phyloP scores from a whole-genome alignment of 2,113 vertebrate species.

The Oenanthe melanoleuca region DNA sequence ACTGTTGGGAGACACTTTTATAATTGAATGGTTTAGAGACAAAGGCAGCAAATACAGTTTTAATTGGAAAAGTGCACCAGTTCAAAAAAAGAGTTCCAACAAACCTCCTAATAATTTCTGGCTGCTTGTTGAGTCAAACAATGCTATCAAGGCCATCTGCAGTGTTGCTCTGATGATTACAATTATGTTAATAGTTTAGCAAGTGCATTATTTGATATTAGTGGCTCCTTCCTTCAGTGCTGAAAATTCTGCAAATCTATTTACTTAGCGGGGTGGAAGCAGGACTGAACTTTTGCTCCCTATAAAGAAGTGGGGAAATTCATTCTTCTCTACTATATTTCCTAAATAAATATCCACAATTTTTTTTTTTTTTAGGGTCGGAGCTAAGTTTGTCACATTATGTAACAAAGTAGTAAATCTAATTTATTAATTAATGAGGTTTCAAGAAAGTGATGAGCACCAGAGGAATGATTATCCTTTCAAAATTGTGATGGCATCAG shows the following conservation, averaged over 20 bases:
- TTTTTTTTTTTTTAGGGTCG: neutral
- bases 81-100: neutral
- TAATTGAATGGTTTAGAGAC: neutral
- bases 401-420: neutral
- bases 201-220: neutral
- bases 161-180: neutral
- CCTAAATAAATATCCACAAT: neutral
- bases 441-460: neutral
- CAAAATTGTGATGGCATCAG: neutral
- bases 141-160: neutral
- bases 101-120: neutral
- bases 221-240: neutral
- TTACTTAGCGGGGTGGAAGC: neutral
- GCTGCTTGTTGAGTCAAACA: neutral
- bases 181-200: neutral
- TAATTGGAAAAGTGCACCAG: accelerated
- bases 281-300: neutral
- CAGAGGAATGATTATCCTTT: neutral
- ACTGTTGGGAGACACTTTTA: neutral
- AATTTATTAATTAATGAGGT: neutral
- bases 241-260: neutral
- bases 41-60: neutral
- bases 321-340: neutral
- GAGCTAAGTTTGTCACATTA: neutral
- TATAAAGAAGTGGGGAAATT: neutral